These are phyloP conservation scores for Hippocampus guttulatus DNA, from an alignment of 2,113 vertebrate species.

Conservation along the genomic window DNA sequence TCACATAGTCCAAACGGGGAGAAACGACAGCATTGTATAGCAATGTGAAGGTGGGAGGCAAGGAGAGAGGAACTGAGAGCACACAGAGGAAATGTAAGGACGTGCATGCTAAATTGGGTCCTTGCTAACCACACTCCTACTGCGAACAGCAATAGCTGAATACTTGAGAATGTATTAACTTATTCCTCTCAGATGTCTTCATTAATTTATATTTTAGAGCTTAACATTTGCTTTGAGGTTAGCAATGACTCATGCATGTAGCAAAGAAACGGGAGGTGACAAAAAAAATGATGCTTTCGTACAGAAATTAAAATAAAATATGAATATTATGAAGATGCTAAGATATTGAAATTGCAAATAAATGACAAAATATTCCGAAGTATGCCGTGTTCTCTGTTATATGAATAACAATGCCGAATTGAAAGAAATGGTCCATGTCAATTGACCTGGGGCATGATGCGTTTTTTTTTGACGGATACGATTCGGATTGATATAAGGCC, in stretches of 20 bases:
- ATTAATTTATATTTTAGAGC: background rate
- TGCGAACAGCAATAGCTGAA: conserved; percentile 11
- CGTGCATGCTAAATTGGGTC: background rate
- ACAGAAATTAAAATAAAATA: too few relatives aligned
- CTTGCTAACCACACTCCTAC: background rate
- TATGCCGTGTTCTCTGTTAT: too few relatives aligned
- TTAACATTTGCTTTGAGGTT: background rate
- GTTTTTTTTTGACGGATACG: too few relatives aligned
- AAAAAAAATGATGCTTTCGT: too few relatives aligned
- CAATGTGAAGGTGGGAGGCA: conserved; percentile 7
- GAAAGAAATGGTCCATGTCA: too few relatives aligned
- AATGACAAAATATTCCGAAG: too few relatives aligned
- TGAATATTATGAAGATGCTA: too few relatives aligned
- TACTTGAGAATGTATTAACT: background rate
- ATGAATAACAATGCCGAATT: too few relatives aligned
- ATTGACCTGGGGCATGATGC: too few relatives aligned
- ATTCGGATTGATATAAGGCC: too few relatives aligned
- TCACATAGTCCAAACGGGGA: conserved; percentile 41
- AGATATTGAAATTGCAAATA: too few relatives aligned
- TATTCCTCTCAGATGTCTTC: background rate
- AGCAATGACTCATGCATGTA: background rate
- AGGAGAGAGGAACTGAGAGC: conserved; percentile 22
- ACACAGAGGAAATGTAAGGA: conserved; percentile 9
- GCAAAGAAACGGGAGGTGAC: background rate
- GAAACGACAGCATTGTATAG: conserved; percentile 42